Conservation (phyloP, 1,140 invertebrate genomes). For the Platorchestia sp. region DNA sequence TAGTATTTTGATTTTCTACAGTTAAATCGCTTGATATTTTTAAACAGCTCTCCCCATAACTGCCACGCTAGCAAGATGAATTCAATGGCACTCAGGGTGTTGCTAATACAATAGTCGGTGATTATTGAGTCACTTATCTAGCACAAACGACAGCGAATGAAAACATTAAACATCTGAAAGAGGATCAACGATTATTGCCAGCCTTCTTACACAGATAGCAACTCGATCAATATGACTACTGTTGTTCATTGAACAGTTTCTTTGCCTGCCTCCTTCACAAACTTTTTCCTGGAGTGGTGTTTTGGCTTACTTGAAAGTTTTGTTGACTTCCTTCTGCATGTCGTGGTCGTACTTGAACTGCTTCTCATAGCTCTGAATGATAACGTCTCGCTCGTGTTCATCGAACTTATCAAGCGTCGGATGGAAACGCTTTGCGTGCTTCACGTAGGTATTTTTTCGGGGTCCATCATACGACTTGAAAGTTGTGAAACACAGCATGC, state of each 20-base stretch:
- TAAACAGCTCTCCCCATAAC: conserved; percentile 1
- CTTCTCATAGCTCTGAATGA: conserved; percentile 67
- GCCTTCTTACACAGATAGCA: neutral
- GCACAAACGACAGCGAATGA: no score
- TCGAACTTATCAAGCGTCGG: conserved; percentile 66
- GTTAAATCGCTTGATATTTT: neutral
- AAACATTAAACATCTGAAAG: no score
- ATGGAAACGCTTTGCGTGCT: conserved; percentile 66
- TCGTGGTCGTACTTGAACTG: conserved; percentile 67
- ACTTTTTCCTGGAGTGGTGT: neutral
- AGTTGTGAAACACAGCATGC: conserved; percentile 67
- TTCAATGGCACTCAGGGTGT: no score
- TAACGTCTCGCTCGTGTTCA: conserved; percentile 65
- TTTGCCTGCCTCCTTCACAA: neutral
- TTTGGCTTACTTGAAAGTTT: conserved; percentile 63
- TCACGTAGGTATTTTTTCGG: conserved; percentile 66
- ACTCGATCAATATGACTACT: neutral
- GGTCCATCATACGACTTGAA: conserved; percentile 67
- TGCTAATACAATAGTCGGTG: no score
- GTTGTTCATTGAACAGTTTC: neutral
- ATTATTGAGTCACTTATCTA: no score
- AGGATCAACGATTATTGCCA: no score
- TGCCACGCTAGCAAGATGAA: conserved; percentile 2
- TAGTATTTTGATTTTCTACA: neutral
- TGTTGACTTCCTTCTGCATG: conserved; percentile 67